phyloP scores from a whole-genome alignment of 2,888 invertebrate genomes.

The Diabrotica balteata region DNA sequence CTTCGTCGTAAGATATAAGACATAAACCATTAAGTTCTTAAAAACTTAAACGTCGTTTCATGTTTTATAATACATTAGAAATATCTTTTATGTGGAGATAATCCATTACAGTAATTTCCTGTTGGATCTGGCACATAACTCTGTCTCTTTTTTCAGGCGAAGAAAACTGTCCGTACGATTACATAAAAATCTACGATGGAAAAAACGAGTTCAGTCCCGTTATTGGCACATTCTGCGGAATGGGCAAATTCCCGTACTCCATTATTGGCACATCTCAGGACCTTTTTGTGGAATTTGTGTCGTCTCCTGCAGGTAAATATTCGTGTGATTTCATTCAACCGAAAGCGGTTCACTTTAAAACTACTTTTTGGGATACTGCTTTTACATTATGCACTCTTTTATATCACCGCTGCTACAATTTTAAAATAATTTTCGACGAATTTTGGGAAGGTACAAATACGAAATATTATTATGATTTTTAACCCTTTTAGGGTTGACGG shows the following conservation, averaged over 20 bases:
- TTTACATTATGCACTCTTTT: background rate
- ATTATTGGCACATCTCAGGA: slow-evolving; percentile 92
- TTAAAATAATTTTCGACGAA: background rate
- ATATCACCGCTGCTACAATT: background rate
- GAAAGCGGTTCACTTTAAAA: slow-evolving; percentile 13
- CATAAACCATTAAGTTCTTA: no score
- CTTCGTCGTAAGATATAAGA: no score
- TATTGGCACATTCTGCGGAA: slow-evolving; percentile 90
- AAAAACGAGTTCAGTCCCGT: slow-evolving; percentile 86
- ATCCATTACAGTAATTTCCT: slow-evolving; percentile 5
- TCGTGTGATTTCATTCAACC: slow-evolving; percentile 18
- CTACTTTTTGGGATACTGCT: slow-evolving; percentile 2
- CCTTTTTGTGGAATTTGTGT: slow-evolving; percentile 87
- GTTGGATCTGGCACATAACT: slow-evolving; percentile 3
- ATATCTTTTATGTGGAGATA: background rate
- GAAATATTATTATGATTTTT: background rate
- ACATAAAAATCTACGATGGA: slow-evolving; percentile 88
- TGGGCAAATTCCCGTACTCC: slow-evolving; percentile 93
- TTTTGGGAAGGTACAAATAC: background rate
- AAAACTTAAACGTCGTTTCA: no score
- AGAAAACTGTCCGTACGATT: slow-evolving; percentile 89
- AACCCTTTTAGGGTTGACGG: no score
- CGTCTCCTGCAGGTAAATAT: slow-evolving; percentile 78
- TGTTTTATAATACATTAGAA: background rate
- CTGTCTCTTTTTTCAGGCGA: slow-evolving; percentile 63